phyloP scores from a whole-genome alignment of 2,797 vertebrate species.

The Hippopotamyrus pictus region DNA sequence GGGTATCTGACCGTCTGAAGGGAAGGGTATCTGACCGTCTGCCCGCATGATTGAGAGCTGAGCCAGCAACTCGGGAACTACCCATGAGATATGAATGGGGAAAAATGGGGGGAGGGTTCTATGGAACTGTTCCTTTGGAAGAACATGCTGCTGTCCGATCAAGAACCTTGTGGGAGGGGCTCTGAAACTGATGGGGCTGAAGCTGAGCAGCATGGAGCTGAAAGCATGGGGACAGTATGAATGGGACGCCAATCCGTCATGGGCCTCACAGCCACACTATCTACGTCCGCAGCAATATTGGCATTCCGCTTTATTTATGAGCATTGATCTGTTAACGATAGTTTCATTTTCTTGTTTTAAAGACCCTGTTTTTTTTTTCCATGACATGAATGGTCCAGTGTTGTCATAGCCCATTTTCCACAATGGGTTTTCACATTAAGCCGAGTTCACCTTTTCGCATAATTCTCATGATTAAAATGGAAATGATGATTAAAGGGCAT shows the following conservation, averaged over 20 bases:
- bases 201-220: background rate
- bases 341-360: background rate
- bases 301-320: background rate
- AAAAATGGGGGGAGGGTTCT: too few relatives aligned
- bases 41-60: background rate
- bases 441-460: background rate
- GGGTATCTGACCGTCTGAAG: background rate
- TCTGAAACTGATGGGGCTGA: background rate
- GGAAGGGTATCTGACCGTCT: background rate
- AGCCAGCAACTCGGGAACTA: background rate
- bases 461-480: background rate
- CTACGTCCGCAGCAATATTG: background rate
- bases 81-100: background rate
- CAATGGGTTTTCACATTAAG: background rate
- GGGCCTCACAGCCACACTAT: background rate
- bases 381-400: background rate
- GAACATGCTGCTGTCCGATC: background rate
- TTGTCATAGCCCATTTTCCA: background rate
- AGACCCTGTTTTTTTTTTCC: background rate
- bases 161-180: background rate
- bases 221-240: background rate
- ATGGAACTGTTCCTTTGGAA: background rate
- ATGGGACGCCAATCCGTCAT: background rate
- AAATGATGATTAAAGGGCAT: slow-evolving; percentile 1
- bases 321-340: background rate